Evolutionary conservation across 2,113 vertebrate genomes (phyloP), one percentile per base, ranked within the genome.

Genomic region (Rissa tridactyla): DNA sequence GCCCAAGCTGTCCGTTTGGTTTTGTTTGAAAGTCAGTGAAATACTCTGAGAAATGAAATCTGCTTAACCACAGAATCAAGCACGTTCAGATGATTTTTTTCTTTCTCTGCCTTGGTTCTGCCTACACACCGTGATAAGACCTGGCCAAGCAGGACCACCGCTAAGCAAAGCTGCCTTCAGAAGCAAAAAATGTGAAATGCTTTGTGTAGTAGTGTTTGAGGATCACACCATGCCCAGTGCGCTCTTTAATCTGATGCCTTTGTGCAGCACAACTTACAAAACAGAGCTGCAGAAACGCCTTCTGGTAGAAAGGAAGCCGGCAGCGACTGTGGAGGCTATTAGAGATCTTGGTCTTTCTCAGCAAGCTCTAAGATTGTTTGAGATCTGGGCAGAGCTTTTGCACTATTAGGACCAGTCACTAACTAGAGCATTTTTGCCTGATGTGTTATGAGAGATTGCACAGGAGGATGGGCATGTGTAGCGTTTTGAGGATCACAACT

Each of bases 391-490:
- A 76, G 83, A 75, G 42, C 9, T 88, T 83, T 68, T 76, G 36
- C 38, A 19, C 26, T n/a, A 5, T 38, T 88, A 15, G 17, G n/a
- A 40, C 54, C 30, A 76, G 49, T 72, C 22, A 38, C 68, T 69
- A 70, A 66, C 40, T 65, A 15, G 52, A 60, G 13, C 20, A 32
- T 15, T 60, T 88, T 76, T 58, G n/a, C 54, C 29, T 69, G 18
- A 55, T 34, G 15, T 49, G 6, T 86, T 76, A 14, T 6, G 29
- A 72, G 42, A 88, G 52, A 15, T 18, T 72, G 58, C 44, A n/a
- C 40, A 71, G 2, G 1, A 51, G 42, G 44, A 84, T 20, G 9
- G 19, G 21, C 0, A 0, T 44, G 19, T n/a, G 46, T 10, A 52
- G 10, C 10, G 66, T 58, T 83, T 72, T 23, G 21, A 72, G 34